Percentiles rank a stretch among this genome's conserved stretches.
phyloP scores from a whole-genome alignment of 2,113 vertebrate genomes.

The Poecile atricapillus region DNA sequence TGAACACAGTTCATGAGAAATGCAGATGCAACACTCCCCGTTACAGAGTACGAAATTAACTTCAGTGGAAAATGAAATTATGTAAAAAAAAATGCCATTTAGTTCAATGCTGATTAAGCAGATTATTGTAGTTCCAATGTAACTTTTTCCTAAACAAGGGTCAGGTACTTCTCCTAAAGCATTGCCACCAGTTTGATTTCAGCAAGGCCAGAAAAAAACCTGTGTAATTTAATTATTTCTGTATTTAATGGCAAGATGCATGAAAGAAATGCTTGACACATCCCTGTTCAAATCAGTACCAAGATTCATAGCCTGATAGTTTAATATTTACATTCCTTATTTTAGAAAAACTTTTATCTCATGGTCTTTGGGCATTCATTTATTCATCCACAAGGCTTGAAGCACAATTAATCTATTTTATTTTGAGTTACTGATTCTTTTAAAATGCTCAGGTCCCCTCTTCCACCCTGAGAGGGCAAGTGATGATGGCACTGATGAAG shows the following conservation, averaged over 20 bases:
- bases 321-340: not conserved
- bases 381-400: not conserved
- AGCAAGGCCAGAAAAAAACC: not conserved
- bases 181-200: not conserved
- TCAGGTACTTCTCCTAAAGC: not conserved
- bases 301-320: not conserved
- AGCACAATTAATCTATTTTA: not conserved
- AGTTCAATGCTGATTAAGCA: not conserved
- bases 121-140: not conserved
- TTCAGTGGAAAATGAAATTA: not conserved
- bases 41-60: not conserved
- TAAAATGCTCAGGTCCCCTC: not conserved
- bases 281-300: not conserved
- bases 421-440: not conserved
- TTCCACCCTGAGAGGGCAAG: not conserved
- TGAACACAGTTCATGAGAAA: not conserved
- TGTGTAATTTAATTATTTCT: not conserved
- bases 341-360: not conserved
- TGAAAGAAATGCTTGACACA: not conserved
- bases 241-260: not conserved
- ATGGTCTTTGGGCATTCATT: not conserved
- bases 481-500: not conserved
- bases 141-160: not conserved
- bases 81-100: not conserved
- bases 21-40: fast-evolving